These are phyloP conservation scores for Orchesellides sinensis DNA, from an alignment of 2,888 invertebrate genomes.

Conservation along the genomic window DNA sequence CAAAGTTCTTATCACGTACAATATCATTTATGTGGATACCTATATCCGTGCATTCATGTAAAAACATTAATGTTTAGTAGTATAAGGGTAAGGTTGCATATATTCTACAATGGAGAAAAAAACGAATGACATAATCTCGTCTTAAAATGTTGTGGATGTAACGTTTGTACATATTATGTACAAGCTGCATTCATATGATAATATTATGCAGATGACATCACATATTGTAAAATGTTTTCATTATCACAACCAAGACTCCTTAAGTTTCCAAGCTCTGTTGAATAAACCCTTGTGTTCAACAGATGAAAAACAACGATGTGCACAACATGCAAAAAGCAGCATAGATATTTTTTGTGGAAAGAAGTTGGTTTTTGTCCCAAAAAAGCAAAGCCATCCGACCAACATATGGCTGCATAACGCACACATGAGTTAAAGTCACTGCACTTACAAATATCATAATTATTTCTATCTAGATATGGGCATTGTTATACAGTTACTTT, in stretches of 20 bases:
- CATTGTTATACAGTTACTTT: constrained; percentile 65
- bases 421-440: constrained; percentile 28
- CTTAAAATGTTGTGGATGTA: constrained; percentile 30
- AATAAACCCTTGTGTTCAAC: constrained; percentile 68
- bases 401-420: constrained; percentile 60
- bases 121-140: constrained; percentile 50
- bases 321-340: constrained; percentile 34
- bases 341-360: constrained; percentile 66
- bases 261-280: constrained; percentile 12
- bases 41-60: too few species aligned
- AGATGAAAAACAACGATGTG: constrained; percentile 52
- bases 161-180: constrained; percentile 8
- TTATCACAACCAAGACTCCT: constrained; percentile 30
- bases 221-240: constrained; percentile 46
- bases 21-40: too few species aligned
- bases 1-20: too few species aligned
- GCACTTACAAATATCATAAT: not conserved
- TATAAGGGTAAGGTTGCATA: constrained; percentile 30
- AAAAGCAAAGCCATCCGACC: constrained; percentile 47
- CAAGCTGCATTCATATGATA: constrained; percentile 44
- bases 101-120: constrained; percentile 22
- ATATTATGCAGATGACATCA: constrained; percentile 68
- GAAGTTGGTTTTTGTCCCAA: constrained; percentile 68
- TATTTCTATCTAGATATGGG: constrained; percentile 22
- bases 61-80: too few species aligned